Percentiles rank a stretch among this genome's conserved stretches.
Evolutionary conservation across 2,113 vertebrate species (phyloP).

Genomic region (Trogon surrucura): DNA sequence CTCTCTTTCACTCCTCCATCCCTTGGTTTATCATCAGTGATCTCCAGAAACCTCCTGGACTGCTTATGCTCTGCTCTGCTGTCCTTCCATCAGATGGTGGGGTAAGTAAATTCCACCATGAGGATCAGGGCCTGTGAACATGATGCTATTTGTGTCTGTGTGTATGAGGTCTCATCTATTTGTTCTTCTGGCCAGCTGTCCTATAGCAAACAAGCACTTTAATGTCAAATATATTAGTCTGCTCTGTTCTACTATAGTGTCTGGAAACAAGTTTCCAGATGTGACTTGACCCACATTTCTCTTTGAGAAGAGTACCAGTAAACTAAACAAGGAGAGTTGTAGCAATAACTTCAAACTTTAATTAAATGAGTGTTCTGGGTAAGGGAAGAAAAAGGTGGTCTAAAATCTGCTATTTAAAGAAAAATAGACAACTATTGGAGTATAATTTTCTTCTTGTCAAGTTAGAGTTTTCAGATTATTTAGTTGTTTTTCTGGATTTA

Average conservation of each 20-base stretch:
- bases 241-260: not conserved
- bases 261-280: not conserved
- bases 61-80: not conserved
- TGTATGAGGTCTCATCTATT: not conserved
- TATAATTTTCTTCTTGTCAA: not conserved
- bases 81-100: not conserved
- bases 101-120: not conserved
- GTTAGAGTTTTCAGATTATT: not conserved
- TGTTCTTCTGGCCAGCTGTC: not conserved
- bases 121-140: not conserved
- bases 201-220: not conserved
- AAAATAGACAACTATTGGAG: not conserved
- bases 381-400: not conserved
- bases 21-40: not conserved
- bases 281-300: not conserved
- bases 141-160: not conserved
- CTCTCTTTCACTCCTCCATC: not conserved
- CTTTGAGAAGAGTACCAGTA: not conserved
- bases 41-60: not conserved
- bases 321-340: not conserved
- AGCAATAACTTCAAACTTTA: not conserved
- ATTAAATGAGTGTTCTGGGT: not conserved
- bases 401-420: not conserved
- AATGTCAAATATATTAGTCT: not conserved
- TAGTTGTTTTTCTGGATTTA: not conserved